Evolutionary conservation across 2,113 vertebrate genomes (phyloP).

Genomic region (Glaucomys volans): DNA sequence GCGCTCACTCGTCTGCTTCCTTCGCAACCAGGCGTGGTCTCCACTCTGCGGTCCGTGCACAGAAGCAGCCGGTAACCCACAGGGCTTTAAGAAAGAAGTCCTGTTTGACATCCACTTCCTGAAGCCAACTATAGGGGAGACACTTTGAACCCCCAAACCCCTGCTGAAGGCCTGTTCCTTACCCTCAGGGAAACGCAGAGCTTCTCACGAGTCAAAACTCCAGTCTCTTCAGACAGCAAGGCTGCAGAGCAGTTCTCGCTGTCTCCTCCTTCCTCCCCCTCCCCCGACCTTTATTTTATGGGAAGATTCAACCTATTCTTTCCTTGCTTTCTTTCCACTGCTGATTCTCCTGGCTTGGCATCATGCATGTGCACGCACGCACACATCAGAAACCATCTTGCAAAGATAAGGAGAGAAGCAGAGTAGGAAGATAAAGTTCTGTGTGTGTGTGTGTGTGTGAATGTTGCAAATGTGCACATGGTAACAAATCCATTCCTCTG

Average conservation of each 20-base stretch:
- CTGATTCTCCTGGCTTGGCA: neutral
- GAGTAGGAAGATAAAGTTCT: slow-evolving; percentile 54
- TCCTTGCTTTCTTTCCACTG: neutral
- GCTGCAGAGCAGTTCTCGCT: too few relatives aligned
- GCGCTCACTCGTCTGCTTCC: neutral
- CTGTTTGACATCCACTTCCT: neutral
- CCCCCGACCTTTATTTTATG: neutral
- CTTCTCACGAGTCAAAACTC: too few relatives aligned
- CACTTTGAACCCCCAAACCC: neutral
- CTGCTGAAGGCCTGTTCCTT: neutral
- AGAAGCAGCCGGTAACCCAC: neutral
- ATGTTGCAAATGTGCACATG: neutral
- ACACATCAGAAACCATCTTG: neutral
- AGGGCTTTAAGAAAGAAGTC: neutral
- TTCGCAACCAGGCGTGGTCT: neutral
- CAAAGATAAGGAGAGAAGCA: slow-evolving; percentile 43
- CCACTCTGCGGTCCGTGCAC: neutral
- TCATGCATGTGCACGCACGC: accelerated
- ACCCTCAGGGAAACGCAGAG: accelerated
- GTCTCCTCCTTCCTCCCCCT: neutral
- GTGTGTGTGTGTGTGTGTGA: neutral
- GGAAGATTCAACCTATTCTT: neutral
- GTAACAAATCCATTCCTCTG: slow-evolving; percentile 50
- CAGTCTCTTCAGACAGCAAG: neutral
- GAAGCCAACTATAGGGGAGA: neutral